Base-by-base conservation (phyloP, 2,797 vertebrate genomes). In the Propithecus perrieri region DNA sequence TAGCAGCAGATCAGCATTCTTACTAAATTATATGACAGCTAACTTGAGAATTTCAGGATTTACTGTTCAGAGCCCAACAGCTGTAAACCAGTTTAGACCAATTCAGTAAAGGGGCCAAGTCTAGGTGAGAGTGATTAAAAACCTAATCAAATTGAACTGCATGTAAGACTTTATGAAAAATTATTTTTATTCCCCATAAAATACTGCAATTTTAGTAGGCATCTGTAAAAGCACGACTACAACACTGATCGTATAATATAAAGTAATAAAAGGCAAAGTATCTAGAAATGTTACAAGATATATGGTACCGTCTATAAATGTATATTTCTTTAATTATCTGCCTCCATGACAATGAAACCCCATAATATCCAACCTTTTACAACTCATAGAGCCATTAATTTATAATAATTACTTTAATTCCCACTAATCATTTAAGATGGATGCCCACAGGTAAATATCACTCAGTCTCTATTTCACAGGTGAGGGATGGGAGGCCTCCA, bases 341-440 rank as follows among this genome's bases (percentile, higher is more conserved):
- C 61, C 55, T 97, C 50, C 24, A 28, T 92, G 96, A 93, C 95
- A 96, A 89, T 84, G 87, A 92, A 76, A 98, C 86, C 89, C 75
- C 78, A 67, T 96, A 96, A 97, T 88, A 94, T 20, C 87, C 87
- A 95, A 95, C 92, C 84, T 97, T 97, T 97, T 92, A 88, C 53
- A 95, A 74, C 74, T 92, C 94, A 79, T 5, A 46, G 63, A 97
- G 92, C 83, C 89, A 96, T 98, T 96, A 92, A 97, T 97, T 94
- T 89, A 94, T 89, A 95, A 95, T 97, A 97, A 97, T 97, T 97
- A 88, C 94, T 94, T 89, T 95, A 97, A 97, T 97, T 97, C 90
- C 96, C 93, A 97, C 92, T 94, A 86, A 97, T 94, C 95, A 89
- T 80, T 86, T 87, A 97, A 96, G 96, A 97, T 96, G 75, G 96